Base-by-base conservation (phyloP, 2,888 invertebrate species). In the Apoderus coryli region DNA sequence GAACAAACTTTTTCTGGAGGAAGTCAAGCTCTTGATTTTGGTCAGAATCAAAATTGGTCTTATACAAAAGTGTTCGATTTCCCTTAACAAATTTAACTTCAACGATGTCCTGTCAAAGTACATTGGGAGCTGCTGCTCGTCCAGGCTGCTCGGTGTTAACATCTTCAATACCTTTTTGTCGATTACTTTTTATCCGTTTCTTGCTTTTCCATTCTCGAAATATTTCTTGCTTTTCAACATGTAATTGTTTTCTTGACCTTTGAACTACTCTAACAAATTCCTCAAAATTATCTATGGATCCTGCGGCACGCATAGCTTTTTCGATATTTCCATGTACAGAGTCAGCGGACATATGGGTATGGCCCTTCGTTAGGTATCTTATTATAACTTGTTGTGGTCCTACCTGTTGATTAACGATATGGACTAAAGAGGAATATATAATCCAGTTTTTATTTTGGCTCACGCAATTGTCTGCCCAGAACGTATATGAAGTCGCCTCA, bases 301-400 rank as follows among this genome's bases (percentile, higher is more conserved):
- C 31, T 32, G 34, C 34, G 11, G 34, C 30, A 10, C 31, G 9
- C 25, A 30, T 34, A 25, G 31, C 31, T 25, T 25, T 34, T 25
- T 34, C 31, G 10, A 33, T 33, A 25, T 31, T 33, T 24, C 31
- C 33, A 13, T 33, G 28, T 4, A 27, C 28, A 27, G 28, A 27
- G n/a, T 19, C 19, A 6, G 19, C 19, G 7, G 19, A 19, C 19
- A 19, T 19, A 19, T 19, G 19, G n/a, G 28, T 27, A 22, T 27
- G 28, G 4, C 28, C 28, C 28, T 27, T 27, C 3, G 28, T 27
- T 16, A 27, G n/a, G 11, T 27, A 27, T 27, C 10, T 14, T 4
- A 27, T 27, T 6, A 19, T 19, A 7, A 19, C 19, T 19, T 27
- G 28, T 22, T 27, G 28, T 4, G 28, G 19, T 22, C 28, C 28